These are phyloP conservation scores for Myioborus melanocephalus DNA, from an alignment of 2,797 vertebrate genomes.

Conservation along the genomic window DNA sequence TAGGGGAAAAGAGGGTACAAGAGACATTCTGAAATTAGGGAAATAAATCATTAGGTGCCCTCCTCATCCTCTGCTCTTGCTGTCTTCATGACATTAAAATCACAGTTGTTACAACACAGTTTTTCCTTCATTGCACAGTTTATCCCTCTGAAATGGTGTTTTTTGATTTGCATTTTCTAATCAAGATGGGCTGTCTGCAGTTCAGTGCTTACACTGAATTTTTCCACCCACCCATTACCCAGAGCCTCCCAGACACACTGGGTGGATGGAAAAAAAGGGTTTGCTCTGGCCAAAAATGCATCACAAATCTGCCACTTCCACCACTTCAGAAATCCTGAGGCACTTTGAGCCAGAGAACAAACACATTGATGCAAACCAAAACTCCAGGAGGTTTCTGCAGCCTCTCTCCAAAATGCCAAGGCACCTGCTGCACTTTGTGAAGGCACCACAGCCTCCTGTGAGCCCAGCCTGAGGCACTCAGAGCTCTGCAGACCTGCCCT, in stretches of 20 bases:
- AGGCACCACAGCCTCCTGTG: not conserved
- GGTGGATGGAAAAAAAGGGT: not conserved
- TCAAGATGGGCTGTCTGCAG: not conserved
- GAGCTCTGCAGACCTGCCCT: not conserved
- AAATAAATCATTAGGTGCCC: not conserved
- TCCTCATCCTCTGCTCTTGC: not conserved
- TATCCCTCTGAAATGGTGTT: not conserved
- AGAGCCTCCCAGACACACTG: not conserved
- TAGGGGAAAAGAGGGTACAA: not conserved
- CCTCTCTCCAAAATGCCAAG: not conserved
- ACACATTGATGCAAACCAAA: not conserved
- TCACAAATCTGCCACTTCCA: not conserved
- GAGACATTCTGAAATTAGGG: not conserved
- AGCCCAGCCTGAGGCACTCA: not conserved
- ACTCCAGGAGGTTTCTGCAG: not conserved
- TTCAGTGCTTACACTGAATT: not conserved
- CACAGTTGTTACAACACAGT: not conserved
- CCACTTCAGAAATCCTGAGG: not conserved
- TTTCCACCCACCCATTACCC: not conserved
- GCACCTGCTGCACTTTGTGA: not conserved
- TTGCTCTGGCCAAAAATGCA: not conserved
- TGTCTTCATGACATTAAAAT: not conserved
- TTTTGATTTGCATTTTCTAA: not conserved
- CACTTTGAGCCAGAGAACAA: not conserved
- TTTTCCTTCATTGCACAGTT: not conserved